Percentiles rank a stretch among this genome's conserved stretches.
Evolutionary conservation across 2,888 invertebrate species (phyloP).

Genomic region (Dicyrtomina minuta): DNA sequence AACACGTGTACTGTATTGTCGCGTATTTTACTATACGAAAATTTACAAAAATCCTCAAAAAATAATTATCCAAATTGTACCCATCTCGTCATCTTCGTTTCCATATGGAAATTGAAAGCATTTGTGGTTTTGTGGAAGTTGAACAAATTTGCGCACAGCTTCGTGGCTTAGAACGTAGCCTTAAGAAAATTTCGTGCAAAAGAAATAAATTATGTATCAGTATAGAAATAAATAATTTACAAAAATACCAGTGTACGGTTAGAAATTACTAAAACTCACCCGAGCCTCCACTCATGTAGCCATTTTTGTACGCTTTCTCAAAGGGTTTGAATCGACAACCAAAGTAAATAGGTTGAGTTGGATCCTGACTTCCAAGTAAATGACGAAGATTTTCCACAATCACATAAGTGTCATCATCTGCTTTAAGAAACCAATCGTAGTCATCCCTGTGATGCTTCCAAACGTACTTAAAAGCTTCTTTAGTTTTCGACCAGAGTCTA

Average conservation of each 20-base stretch:
- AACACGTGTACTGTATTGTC: too few relatives aligned
- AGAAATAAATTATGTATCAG: too few relatives aligned
- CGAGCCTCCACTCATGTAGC: conserved; percentile 90
- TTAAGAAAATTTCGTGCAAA: background rate
- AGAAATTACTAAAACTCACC: too few relatives aligned
- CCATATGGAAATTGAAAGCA: conserved; percentile 72
- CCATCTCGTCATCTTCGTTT: conserved; percentile 91
- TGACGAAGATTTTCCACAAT: conserved; percentile 94
- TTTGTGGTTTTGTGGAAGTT: conserved; percentile 67
- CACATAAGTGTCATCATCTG: conserved; percentile 79
- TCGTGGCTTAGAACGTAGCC: conserved; percentile 90
- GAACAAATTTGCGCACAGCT: conserved; percentile 76
- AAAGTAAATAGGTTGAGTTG: conserved; percentile 78
- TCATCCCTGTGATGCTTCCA: conserved; percentile 79
- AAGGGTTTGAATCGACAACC: conserved; percentile 87
- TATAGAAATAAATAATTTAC: conserved; percentile 12
- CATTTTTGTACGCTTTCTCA: conserved; percentile 64
- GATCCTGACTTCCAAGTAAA: conserved; percentile 74
- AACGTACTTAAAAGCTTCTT: conserved; percentile 86
- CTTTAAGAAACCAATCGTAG: conserved; percentile 96
- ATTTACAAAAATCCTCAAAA: too few relatives aligned
- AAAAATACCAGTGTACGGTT: too few relatives aligned
- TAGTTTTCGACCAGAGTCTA: conserved; percentile 96
- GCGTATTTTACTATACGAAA: too few relatives aligned
- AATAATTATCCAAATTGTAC: too few relatives aligned